Evolutionary conservation across 92 coral and sea anemone species (phyloP).

Genomic region (Palythoa grandis): DNA sequence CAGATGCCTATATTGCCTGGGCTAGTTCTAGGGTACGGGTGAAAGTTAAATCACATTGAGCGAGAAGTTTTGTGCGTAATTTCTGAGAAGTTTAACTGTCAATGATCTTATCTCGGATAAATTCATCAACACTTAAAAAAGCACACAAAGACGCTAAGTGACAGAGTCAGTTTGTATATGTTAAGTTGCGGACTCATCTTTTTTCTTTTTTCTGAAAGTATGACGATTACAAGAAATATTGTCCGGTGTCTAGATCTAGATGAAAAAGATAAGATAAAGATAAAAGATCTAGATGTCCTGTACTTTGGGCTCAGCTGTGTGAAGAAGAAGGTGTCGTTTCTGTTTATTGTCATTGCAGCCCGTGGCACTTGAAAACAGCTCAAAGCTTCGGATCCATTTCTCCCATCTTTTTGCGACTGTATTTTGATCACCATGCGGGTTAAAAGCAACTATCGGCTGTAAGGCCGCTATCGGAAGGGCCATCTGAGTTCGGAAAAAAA

Average conservation of each 20-base stretch:
- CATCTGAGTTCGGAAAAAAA: too few species aligned
- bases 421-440: background rate
- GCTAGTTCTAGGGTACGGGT: constrained; percentile 32
- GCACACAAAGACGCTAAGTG: constrained; percentile 21
- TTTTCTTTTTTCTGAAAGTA: constrained; percentile 22
- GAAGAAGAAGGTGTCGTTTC: constrained; percentile 30
- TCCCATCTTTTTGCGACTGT: constrained; percentile 19
- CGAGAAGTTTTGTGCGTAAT: too few species aligned
- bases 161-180: constrained; percentile 26
- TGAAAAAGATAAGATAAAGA: too few species aligned
- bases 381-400: constrained; percentile 37
- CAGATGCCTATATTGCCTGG: constrained; percentile 23
- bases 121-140: constrained; percentile 38
- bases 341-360: constrained; percentile 31
- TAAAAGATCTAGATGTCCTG: constrained; percentile 20
- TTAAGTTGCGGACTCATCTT: constrained; percentile 37
- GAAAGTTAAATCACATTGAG: too few species aligned
- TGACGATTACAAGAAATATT: constrained; percentile 9
- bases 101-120: constrained; percentile 45
- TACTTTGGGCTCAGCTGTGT: constrained; percentile 31
- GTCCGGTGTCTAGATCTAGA: background rate
- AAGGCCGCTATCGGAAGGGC: constrained; percentile 21
- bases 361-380: too few species aligned
- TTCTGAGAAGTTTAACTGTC: constrained; percentile 28
- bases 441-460: constrained; percentile 13